Evolutionary conservation across 2,888 invertebrate genomes (phyloP), one percentile per base, ranked within the genome.

Genomic region (Leucophora obtusa): DNA sequence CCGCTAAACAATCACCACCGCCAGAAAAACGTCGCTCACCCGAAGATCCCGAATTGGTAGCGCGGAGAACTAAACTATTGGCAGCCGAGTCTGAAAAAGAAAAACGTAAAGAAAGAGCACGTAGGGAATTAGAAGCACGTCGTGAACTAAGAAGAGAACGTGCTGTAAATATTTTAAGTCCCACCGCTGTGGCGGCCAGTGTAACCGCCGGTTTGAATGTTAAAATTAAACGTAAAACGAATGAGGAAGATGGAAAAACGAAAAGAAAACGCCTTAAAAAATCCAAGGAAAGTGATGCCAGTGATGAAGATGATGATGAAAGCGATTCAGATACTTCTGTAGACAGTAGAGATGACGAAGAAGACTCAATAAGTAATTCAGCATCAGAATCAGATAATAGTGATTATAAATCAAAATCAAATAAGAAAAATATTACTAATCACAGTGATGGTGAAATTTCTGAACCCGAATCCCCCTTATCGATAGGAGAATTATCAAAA

Each of bases 1-100:
- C 59, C 0, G 10, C 71, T 10, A 76, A 78, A n/a, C 69, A 18
- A 35, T 21, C 47, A 11, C 33, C 51, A 6, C 11, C n/a, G 11
- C 18, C 72, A 35, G 81, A 84, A 11, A 86, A 86, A 10, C 84
- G 84, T 3, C 85, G 84, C 35, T 79, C 84, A 14, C 82, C 89
- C 87, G 84, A 91, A 87, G 88, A 89, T 91, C 86, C 92, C 87
- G 90, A 93, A 89, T 86, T 91, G 87, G 84, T 92, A 91, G 90
- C 92, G 88, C 91, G 95, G 84, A 92, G 93, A 85, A 93, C 94
- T 82, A 93, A 93, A 86, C 90, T 95, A 59, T 87, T 95, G 80
- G 94, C 94, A 89, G 95, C 95, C 91, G 95, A 94, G 86, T 91
- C 95, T 35, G 90, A 96, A 91, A 95, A 94, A 93, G 94, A 94